These are phyloP conservation scores for Xestia ashworthii DNA, from an alignment of 2,888 invertebrate genomes.

Conservation along the genomic window DNA sequence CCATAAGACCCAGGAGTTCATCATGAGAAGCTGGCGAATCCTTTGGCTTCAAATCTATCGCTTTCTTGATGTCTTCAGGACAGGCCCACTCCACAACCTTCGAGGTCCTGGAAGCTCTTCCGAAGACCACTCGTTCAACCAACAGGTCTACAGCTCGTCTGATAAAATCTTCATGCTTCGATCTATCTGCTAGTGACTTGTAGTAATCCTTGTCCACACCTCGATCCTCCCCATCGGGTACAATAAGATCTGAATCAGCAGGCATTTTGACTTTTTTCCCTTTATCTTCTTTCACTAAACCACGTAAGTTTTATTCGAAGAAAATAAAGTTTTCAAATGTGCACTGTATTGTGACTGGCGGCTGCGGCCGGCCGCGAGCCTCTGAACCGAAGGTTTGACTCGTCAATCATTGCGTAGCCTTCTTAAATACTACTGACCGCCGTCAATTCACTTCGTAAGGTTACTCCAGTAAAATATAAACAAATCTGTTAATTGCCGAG, in stretches of 20 bases:
- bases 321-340: slow-evolving; percentile 72
- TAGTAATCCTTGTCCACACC: slow-evolving; percentile 80
- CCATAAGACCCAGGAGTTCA: slow-evolving; percentile 92
- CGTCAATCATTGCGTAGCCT: slow-evolving; percentile 79
- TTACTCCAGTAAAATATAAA: slow-evolving; percentile 73
- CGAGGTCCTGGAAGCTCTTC: slow-evolving; percentile 92
- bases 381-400: slow-evolving; percentile 81
- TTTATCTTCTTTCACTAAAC: slow-evolving; percentile 70
- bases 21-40: slow-evolving; percentile 92
- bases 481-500: slow-evolving; percentile 56
- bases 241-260: slow-evolving; percentile 86
- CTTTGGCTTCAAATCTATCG: slow-evolving; percentile 92
- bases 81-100: slow-evolving; percentile 96
- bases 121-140: slow-evolving; percentile 94
- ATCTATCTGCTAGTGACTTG: slow-evolving; percentile 92
- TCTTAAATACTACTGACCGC: slow-evolving; percentile 86
- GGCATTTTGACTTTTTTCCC: slow-evolving; percentile 78
- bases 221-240: slow-evolving; percentile 79
- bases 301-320: slow-evolving; percentile 64
- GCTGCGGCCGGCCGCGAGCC: slow-evolving; percentile 83
- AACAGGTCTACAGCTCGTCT: slow-evolving; percentile 93
- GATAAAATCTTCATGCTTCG: slow-evolving; percentile 93
- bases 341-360: slow-evolving; percentile 67
- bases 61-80: slow-evolving; percentile 93
- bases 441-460: slow-evolving; percentile 87